A percentile compares a stretch with the other conserved stretches of the same genome.
phyloP scores from a whole-genome alignment of 2,113 vertebrate species.

The Anser brachyrhynchus region DNA sequence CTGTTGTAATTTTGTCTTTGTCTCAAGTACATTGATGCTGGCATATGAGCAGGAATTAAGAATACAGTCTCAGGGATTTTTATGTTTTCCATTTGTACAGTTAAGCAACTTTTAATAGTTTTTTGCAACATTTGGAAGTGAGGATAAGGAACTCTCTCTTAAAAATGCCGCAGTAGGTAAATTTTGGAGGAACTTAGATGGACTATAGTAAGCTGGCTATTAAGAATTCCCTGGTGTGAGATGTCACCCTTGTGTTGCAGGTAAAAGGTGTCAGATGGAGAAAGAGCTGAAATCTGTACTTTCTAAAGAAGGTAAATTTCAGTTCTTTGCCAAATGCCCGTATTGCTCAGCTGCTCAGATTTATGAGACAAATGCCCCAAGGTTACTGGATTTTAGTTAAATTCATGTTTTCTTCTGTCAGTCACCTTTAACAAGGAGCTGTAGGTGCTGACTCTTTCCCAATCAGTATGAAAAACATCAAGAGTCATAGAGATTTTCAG shows the following conservation, averaged over 20 bases:
- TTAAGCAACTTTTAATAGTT: neutral
- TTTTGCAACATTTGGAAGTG: neutral
- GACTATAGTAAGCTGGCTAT: neutral
- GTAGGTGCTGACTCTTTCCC: neutral
- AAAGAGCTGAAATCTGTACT: slow-evolving; percentile 45
- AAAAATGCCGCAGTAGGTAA: neutral
- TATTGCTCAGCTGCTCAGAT: slow-evolving; percentile 37
- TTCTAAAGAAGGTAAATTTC: slow-evolving; percentile 44
- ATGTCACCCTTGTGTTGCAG: slow-evolving; percentile 23
- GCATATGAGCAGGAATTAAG: neutral
- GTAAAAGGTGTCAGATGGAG: slow-evolving; percentile 31
- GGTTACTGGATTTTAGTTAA: slow-evolving; percentile 38
- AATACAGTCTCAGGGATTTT: neutral
- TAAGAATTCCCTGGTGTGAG: slow-evolving; percentile 37
- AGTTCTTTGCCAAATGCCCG: slow-evolving; percentile 44
- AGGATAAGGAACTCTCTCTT: neutral
- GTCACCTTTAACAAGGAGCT: slow-evolving; percentile 55
- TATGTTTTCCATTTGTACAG: neutral
- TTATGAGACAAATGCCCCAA: slow-evolving; percentile 38
- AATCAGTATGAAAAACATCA: too few relatives aligned
- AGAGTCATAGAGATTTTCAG: neutral
- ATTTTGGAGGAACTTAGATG: neutral
- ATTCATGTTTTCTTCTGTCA: slow-evolving; percentile 30
- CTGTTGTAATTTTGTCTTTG: neutral
- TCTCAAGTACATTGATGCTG: neutral